These are phyloP conservation scores for Malurus leucopterus DNA, from an alignment of 2,797 vertebrate genomes.

Conservation along the genomic window DNA sequence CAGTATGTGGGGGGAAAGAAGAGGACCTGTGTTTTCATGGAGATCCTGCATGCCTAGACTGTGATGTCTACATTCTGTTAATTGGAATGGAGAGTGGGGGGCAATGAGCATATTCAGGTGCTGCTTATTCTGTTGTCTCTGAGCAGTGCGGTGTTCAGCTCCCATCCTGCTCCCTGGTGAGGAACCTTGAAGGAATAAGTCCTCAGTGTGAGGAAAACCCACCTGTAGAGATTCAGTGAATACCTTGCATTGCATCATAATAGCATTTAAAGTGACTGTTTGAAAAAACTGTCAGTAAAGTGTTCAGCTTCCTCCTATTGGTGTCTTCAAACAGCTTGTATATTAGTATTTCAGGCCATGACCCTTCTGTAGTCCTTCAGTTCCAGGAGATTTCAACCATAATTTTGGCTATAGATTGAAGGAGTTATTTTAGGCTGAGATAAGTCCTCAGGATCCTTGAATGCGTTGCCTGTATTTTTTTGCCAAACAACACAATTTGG, in stretches of 20 bases:
- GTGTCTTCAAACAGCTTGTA: not conserved
- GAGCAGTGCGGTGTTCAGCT: not conserved
- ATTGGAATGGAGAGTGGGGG: not conserved
- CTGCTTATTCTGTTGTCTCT: not conserved
- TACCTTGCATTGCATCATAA: not conserved
- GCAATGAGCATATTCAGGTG: not conserved
- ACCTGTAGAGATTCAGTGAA: not conserved
- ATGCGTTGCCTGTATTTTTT: not conserved
- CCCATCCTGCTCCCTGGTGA: not conserved
- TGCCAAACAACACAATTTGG: not conserved
- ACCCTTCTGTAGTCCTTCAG: not conserved
- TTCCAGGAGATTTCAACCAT: not conserved
- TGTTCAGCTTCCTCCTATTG: not conserved
- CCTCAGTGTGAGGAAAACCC: not conserved
- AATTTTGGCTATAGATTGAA: not conserved
- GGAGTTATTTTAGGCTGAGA: not conserved
- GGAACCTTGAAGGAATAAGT: not conserved
- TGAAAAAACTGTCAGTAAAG: not conserved
- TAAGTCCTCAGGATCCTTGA: not conserved
- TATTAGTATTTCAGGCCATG: not conserved
- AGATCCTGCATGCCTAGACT: not conserved
- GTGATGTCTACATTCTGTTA: not conserved
- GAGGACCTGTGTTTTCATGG: not conserved
- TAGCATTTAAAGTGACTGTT: not conserved
- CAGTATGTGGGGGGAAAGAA: not conserved